A percentile compares a stretch with the other conserved stretches of the same genome.
Evolutionary conservation across 2,113 vertebrate genomes (phyloP).

Genomic region (Rousettus leschenaultii): DNA sequence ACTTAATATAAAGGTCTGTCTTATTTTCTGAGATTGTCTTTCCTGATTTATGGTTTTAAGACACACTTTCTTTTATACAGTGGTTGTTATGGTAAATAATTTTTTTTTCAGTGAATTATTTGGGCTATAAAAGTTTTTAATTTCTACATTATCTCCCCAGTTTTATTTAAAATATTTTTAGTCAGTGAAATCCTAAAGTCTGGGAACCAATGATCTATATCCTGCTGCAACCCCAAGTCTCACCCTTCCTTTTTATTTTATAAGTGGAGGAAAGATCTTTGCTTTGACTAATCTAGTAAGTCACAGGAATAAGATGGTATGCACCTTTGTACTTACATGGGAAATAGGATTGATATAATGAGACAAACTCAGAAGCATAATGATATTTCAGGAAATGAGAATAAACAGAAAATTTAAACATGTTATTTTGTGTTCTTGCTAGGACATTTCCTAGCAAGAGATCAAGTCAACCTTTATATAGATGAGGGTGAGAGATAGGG

Average conservation of each 20-base stretch:
- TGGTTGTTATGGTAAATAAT: not conserved
- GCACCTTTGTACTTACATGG: not conserved
- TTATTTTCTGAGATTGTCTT: not conserved
- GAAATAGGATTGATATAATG: not conserved
- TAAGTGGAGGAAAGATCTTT: not conserved
- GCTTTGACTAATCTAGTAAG: not conserved
- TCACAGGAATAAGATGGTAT: not conserved
- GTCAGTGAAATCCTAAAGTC: not conserved
- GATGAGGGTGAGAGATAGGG: conserved; percentile 45
- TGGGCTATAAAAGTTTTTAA: not conserved
- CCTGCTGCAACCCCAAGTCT: not conserved
- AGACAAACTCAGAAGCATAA: not conserved
- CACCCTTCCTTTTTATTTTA: not conserved
- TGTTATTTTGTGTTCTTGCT: not conserved
- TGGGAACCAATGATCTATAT: not conserved
- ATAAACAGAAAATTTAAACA: not conserved
- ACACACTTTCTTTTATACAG: not conserved
- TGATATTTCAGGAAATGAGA: conserved; percentile 44
- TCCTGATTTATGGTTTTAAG: not conserved
- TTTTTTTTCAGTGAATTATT: not conserved
- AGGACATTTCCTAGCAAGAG: not conserved
- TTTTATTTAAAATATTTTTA: conserved; percentile 35
- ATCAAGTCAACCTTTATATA: conserved; percentile 6
- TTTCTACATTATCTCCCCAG: not conserved
- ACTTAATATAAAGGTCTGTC: not conserved